Evolutionary conservation across 2,113 vertebrate genomes (phyloP).

Genomic region (Mormoops blainvillei): DNA sequence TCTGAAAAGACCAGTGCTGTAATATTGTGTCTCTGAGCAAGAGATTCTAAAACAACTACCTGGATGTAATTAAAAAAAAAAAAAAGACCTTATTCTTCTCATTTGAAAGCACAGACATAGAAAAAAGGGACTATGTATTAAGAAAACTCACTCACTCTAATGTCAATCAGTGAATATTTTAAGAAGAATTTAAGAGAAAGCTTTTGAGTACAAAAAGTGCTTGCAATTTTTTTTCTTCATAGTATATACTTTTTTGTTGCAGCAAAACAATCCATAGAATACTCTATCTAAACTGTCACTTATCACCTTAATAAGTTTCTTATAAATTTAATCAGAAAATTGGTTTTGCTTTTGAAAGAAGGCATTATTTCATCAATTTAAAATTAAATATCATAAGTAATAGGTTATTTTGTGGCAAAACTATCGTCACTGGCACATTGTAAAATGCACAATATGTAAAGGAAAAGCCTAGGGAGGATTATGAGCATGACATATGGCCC

Average conservation of each 20-base stretch:
- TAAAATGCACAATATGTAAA: neutral
- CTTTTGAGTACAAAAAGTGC: neutral
- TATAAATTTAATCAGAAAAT: neutral
- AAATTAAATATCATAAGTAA: neutral
- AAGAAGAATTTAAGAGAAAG: neutral
- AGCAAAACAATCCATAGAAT: neutral
- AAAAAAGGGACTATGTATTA: neutral
- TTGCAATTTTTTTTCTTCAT: neutral
- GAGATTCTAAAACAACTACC: neutral
- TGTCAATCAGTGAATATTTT: neutral
- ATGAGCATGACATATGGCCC: neutral
- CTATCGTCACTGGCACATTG: neutral
- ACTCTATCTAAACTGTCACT: neutral
- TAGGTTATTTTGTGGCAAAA: neutral
- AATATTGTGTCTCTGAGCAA: neutral
- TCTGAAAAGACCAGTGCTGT: neutral
- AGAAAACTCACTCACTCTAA: neutral
- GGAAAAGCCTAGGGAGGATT: neutral
- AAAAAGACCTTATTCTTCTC: neutral
- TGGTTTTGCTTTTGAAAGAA: neutral
- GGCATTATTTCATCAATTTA: neutral
- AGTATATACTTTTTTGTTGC: neutral
- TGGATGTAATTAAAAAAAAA: neutral
- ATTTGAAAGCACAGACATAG: neutral
- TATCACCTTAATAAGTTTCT: neutral